Conservation (phyloP, 2,113 vertebrate species). For the Montifringilla adamsi region DNA sequence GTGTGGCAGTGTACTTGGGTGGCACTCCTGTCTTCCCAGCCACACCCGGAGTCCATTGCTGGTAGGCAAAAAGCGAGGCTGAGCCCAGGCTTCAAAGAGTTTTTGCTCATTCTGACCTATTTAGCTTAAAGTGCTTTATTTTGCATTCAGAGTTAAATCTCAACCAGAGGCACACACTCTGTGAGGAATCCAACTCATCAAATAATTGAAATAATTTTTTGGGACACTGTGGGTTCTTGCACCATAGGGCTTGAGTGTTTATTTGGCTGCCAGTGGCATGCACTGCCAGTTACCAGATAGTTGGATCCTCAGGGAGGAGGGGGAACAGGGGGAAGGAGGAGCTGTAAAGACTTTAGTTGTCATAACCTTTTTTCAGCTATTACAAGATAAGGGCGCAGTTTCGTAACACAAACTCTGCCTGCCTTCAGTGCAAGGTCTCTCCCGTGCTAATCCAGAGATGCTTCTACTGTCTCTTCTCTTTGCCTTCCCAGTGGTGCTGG, state of each 20-base stretch:
- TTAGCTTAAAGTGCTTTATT: background rate
- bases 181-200: background rate
- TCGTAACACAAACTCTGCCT: background rate
- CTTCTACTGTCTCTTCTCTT: background rate
- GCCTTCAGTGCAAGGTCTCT: background rate
- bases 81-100: background rate
- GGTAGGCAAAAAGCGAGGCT: background rate
- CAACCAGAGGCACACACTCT: background rate
- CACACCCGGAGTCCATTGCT: rapidly evolving
- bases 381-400: background rate
- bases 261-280: background rate
- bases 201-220: background rate
- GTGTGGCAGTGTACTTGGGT: rapidly evolving
- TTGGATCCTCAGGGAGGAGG: background rate
- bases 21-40: background rate
- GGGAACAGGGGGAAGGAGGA: background rate
- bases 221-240: background rate
- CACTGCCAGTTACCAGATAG: background rate
- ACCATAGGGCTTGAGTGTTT: background rate
- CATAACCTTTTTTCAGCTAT: background rate
- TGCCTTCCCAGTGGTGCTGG: rapidly evolving
- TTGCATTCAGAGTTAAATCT: background rate
- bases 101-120: background rate
- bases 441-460: rapidly evolving
- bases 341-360: background rate